These are phyloP conservation scores for Apodemia hepburni DNA, from an alignment of 2,888 invertebrate species.

Conservation along the genomic window DNA sequence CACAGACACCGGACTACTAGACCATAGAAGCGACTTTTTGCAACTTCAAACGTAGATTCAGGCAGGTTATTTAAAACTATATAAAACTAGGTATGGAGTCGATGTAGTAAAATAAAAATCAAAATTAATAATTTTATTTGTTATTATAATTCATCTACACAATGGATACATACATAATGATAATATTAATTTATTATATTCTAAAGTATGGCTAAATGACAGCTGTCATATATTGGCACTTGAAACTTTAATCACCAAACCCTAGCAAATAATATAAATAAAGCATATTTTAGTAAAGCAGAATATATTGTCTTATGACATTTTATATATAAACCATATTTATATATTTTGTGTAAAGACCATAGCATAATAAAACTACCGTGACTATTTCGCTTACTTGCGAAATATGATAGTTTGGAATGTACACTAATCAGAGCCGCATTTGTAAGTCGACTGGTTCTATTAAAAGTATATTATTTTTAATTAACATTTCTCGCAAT, in stretches of 20 bases:
- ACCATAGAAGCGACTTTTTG: too few species aligned
- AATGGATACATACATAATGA: slow-evolving; percentile 64
- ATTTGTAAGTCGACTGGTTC: background rate
- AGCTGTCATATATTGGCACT: slow-evolving; percentile 68
- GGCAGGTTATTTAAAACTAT: too few species aligned
- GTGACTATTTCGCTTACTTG: slow-evolving; percentile 53
- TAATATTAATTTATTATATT: slow-evolving; percentile 56
- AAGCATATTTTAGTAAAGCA: slow-evolving; percentile 44
- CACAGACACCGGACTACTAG: too few species aligned
- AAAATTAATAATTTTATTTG: slow-evolving; percentile 53
- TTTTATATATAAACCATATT: slow-evolving; percentile 66
- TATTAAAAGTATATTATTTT: too few species aligned
- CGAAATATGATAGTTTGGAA: slow-evolving; percentile 63
- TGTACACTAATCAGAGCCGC: slow-evolving; percentile 2
- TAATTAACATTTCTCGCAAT: too few species aligned
- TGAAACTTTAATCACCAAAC: slow-evolving; percentile 44
- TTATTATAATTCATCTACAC: slow-evolving; percentile 67
- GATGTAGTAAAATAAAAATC: slow-evolving; percentile 34
- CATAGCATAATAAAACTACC: slow-evolving; percentile 43
- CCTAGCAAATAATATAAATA: slow-evolving; percentile 37
- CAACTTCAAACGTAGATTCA: too few species aligned
- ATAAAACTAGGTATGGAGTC: background rate
- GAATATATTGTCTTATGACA: slow-evolving; percentile 60
- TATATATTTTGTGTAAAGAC: slow-evolving; percentile 71
- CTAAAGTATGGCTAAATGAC: slow-evolving; percentile 73